Base-by-base conservation (phyloP, 2,113 vertebrate genomes). In the Ammodytes dubius region DNA sequence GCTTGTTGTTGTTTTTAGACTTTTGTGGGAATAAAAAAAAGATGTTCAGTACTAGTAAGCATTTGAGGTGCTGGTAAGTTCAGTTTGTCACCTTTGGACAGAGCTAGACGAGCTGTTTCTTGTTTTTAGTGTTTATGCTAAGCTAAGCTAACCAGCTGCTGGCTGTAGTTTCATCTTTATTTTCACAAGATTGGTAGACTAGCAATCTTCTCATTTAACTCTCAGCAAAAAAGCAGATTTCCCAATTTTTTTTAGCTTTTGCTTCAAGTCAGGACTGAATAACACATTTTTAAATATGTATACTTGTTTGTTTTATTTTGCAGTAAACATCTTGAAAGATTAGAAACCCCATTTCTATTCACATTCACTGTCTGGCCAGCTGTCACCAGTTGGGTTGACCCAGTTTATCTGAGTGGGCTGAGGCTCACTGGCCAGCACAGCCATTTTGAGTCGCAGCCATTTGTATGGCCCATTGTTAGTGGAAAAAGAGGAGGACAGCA, bases 341-440 rank as follows among this genome's bases (percentile, higher is more conserved):
- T 10, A 71, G 19, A 75, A 81, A 43, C 10, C 8, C 35, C 2
- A 1, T 67, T 70, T 15, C 56, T 19, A 12, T 79, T 67, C 39
- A 67, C 27, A 59, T 54, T 39, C 10, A 13, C 66, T 2, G 47
- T 61, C 56, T 75, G 63, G 35, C 79, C 83, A 89, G 80, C 88
- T 94, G 92, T 87, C 90, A 86, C 75, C 54, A 50, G 82, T 61
- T 42, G 5, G 53, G 71, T 69, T 92, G 89, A 93, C 92, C 92
- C 87, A 91, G 74, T 95, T 94, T 82, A 89, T 86, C 68, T 37
- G 71, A 93, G 82, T 88, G 88, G 87, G 83, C 68, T 81, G 71
- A 88, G 77, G 63, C 84, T 14, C 84, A 59, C 71, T 88, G 83
- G 90, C 84, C 83, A 88, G 80, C 68, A 78, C 84, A 78, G 85